These are phyloP conservation scores for Menidia beryllina DNA, from an alignment of 2,113 vertebrate genomes.

Conservation along the genomic window DNA sequence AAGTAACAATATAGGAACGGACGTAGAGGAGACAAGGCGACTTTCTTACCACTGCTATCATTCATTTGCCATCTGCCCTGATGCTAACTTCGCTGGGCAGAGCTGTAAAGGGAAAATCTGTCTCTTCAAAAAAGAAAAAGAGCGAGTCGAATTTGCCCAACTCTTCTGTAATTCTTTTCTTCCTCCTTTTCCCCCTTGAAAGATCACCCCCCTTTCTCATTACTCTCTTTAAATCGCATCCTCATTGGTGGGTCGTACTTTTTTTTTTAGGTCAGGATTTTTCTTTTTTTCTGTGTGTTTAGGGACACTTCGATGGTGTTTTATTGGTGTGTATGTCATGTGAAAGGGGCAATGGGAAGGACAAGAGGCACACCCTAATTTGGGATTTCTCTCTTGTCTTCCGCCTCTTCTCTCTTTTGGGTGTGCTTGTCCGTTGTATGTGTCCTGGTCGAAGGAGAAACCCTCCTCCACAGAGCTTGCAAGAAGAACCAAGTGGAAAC, in stretches of 20 bases:
- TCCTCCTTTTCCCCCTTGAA: slow-evolving; percentile 47
- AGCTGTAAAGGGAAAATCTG: slow-evolving; percentile 52
- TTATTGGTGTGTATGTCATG: slow-evolving; percentile 60
- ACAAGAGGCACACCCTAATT: slow-evolving; percentile 78
- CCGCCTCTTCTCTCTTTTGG: slow-evolving; percentile 60
- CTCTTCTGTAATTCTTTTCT: slow-evolving; percentile 49
- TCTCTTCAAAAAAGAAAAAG: slow-evolving; percentile 50
- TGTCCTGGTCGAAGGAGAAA: slow-evolving; percentile 90
- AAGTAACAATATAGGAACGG: slow-evolving; percentile 66
- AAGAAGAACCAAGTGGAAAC: slow-evolving; percentile 93
- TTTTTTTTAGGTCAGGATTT: slow-evolving; percentile 67
- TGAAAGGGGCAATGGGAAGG: slow-evolving; percentile 65
- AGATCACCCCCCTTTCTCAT: slow-evolving; percentile 64
- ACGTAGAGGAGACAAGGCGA: slow-evolving; percentile 56
- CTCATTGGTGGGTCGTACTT: slow-evolving; percentile 69
- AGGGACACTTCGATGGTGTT: slow-evolving; percentile 60
- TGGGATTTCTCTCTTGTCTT: slow-evolving; percentile 72
- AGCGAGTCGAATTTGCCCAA: slow-evolving; percentile 49
- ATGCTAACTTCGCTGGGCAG: slow-evolving; percentile 64
- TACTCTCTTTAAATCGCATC: slow-evolving; percentile 65
- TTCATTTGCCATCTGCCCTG: slow-evolving; percentile 30
- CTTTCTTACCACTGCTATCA: slow-evolving; percentile 45
- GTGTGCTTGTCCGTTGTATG: slow-evolving; percentile 65
- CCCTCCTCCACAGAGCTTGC: slow-evolving; percentile 93
- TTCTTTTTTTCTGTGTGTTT: slow-evolving; percentile 43